Percentiles rank a stretch among this genome's conserved stretches.
These are phyloP conservation scores for Protaetia brevitarsis DNA, from an alignment of 1,140 invertebrate species.

Conservation along the genomic window DNA sequence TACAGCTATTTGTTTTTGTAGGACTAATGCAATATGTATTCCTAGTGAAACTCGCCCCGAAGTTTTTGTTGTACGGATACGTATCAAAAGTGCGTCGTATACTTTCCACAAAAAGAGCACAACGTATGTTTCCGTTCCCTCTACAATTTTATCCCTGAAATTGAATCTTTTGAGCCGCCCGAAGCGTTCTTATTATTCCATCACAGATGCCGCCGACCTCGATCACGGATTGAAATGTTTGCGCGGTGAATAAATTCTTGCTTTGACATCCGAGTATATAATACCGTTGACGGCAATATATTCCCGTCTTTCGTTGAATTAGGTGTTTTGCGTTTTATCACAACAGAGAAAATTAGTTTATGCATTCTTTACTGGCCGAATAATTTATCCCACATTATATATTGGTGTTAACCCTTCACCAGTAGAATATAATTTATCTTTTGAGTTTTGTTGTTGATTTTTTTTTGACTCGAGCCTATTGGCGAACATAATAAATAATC, in stretches of 20 bases:
- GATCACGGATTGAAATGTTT: conserved; percentile 12
- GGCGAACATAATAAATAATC: too few species aligned
- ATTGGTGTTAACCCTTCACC: too few species aligned
- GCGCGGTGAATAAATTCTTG: neutral
- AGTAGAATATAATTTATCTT: too few species aligned
- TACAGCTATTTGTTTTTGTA: too few species aligned
- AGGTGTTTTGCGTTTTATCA: neutral
- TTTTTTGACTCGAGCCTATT: too few species aligned
- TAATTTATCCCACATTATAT: too few species aligned
- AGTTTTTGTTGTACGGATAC: neutral
- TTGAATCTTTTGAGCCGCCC: conserved; percentile 1
- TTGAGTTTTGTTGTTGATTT: too few species aligned
- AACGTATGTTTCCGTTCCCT: neutral
- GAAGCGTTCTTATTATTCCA: conserved; percentile 8
- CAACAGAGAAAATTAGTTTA: neutral
- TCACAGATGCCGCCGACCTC: neutral
- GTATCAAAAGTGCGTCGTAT: neutral
- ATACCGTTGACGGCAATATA: neutral
- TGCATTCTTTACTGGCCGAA: neutral
- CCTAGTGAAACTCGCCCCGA: neutral
- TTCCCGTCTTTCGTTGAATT: neutral
- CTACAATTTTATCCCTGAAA: neutral
- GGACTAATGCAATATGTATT: neutral
- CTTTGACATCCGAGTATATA: neutral
- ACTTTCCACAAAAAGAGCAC: neutral